Evolutionary conservation across 2,888 invertebrate species (phyloP).

Genomic region (Hemistola chrysoprasaria): DNA sequence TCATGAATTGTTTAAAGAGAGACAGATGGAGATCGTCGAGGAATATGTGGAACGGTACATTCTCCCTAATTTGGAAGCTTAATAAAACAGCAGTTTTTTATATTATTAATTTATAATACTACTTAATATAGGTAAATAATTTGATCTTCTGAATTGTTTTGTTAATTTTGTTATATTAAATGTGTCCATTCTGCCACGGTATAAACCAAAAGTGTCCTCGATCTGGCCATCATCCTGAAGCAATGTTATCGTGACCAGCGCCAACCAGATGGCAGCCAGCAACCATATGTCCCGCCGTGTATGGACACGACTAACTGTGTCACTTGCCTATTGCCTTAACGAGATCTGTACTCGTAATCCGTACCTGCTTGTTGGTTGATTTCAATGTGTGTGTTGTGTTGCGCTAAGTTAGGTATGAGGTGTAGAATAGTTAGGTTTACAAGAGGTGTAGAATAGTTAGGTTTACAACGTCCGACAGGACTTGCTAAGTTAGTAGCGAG

Average conservation of each 20-base stretch:
- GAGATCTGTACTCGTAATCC: too few relatives aligned
- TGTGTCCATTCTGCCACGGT: too few relatives aligned
- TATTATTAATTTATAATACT: too few relatives aligned
- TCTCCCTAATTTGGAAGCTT: too few relatives aligned
- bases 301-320: slow-evolving; percentile 33
- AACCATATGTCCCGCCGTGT: slow-evolving; percentile 27
- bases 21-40: slow-evolving; percentile 47
- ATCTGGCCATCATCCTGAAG: slow-evolving; percentile 15
- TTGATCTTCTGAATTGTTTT: too few relatives aligned
- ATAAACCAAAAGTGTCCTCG: slow-evolving; percentile 1
- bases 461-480: too few relatives aligned
- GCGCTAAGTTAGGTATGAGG: background rate
- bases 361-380: slow-evolving; percentile 9
- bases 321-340: slow-evolving; percentile 27
- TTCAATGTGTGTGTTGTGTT: slow-evolving; percentile 9
- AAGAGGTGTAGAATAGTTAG: too few relatives aligned
- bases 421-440: background rate
- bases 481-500: too few relatives aligned
- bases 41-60: slow-evolving; percentile 56
- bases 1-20: slow-evolving; percentile 35
- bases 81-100: too few relatives aligned
- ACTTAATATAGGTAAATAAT: too few relatives aligned
- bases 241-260: background rate
- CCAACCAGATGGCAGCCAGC: slow-evolving; percentile 32
- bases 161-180: too few relatives aligned